Evolutionary conservation across 2,113 vertebrate genomes (phyloP).

Genomic region (Nannobrachium achirus): DNA sequence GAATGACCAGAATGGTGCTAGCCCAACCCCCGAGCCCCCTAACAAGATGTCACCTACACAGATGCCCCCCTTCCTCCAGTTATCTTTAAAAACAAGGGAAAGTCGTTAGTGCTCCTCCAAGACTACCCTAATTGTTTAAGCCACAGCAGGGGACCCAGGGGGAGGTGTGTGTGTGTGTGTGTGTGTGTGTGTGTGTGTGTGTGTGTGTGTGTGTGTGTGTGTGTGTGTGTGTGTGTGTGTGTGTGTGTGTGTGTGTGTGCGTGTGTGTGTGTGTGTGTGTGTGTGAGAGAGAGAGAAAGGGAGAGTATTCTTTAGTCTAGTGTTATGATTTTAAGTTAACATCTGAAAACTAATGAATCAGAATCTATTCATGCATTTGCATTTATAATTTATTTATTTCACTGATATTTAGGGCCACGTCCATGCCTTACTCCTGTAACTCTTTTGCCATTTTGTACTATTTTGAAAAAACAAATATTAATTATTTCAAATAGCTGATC

Average conservation of each 20-base stretch:
- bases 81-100: conserved; percentile 72
- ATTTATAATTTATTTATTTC: not conserved
- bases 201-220: conserved; percentile 11
- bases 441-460: no score
- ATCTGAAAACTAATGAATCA: not conserved
- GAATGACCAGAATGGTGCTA: conserved; percentile 19
- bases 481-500: no score
- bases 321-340: not conserved
- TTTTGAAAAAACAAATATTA: no score
- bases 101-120: conserved; percentile 71
- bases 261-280: not conserved
- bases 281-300: conserved; percentile 26
- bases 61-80: conserved; percentile 61
- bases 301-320: conserved; percentile 13
- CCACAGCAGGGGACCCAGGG: conserved; percentile 53
- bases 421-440: no score
- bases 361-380: not conserved
- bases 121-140: conserved; percentile 70
- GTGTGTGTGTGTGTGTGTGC: not conserved
- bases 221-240: conserved; percentile 11
- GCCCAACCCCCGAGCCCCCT: conserved; percentile 21
- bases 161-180: conserved; percentile 2
- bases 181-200: not conserved
- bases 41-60: conserved; percentile 65
- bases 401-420: not conserved